Evolutionary conservation across 1,140 invertebrate genomes (phyloP), one percentile per base, ranked within the genome.

Genomic region (Wasmannia auropunctata): DNA sequence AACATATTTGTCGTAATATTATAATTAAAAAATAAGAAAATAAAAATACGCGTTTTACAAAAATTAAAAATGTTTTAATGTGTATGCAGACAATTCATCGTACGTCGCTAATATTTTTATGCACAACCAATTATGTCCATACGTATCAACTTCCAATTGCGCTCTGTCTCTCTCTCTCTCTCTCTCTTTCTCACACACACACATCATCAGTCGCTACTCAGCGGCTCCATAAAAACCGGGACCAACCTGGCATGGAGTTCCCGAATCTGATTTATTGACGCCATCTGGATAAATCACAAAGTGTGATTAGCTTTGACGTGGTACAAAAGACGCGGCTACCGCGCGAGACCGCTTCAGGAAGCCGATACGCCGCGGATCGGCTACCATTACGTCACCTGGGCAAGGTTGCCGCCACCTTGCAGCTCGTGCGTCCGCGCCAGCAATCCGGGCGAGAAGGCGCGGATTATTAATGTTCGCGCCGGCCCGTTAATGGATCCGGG

Each of bases 381-480:
- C 63, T 86, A 75, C 62, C 74, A 79, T 91, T 91, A 91, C 90
- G 87, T 91, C 90, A 91, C 69, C 70, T 75, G 84, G 74, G 49
- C 87, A 88, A 90, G 87, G 88, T 63, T 90, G 86, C 89, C 86
- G 83, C 88, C 86, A 90, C 86, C 88, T 90, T 90, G 88, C 88
- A 90, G 75, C 88, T 86, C 87, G 86, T 84, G 86, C 87, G 86
- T 90, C 83, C 84, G 63, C 89, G 31, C 87, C 60, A 75, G 87
- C 84, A 86, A 89, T 91, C 86, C 86, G 83, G 70, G 87, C 76
- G 87, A 83, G 79, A 90, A 90, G 85, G 79, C 77, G 79, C 87
- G 87, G 89, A 91, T 92, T 91, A 92, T 92, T 91, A 91, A 92
- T 92, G 91, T 91, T 91, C 87, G 85, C 87, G 87, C 86, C 86